These are phyloP conservation scores for Ailurus styani DNA, from an alignment of 2,113 vertebrate genomes.

Conservation along the genomic window DNA sequence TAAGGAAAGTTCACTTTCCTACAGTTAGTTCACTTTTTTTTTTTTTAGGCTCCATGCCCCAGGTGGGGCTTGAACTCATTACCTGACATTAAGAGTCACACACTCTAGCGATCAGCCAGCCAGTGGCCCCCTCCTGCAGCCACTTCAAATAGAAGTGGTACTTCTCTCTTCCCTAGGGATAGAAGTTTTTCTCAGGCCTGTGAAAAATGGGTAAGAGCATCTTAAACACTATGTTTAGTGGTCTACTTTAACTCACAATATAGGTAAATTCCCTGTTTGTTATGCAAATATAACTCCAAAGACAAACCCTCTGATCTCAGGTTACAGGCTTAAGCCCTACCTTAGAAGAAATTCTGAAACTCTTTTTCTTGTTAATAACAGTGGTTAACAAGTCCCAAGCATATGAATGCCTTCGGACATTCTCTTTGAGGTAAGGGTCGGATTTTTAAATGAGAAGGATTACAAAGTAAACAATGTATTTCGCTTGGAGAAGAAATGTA, in stretches of 20 bases:
- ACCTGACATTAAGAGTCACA: neutral
- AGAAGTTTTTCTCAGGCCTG: neutral
- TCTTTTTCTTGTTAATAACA: neutral
- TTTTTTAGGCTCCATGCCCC: neutral
- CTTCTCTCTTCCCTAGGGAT: neutral
- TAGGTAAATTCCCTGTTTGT: neutral
- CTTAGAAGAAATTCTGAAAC: neutral
- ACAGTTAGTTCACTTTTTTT: neutral
- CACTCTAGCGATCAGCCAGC: neutral
- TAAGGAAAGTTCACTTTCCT: neutral
- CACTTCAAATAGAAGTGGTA: neutral
- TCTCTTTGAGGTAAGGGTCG: neutral
- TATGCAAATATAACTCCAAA: neutral
- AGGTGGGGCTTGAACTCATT: neutral
- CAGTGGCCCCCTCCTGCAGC: neutral
- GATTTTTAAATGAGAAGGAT: neutral
- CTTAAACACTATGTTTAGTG: neutral
- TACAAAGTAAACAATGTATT: neutral
- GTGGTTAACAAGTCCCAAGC: neutral
- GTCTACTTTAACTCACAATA: neutral
- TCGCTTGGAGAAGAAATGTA: neutral
- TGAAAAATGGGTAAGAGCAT: neutral
- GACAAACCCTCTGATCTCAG: neutral
- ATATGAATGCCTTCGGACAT: neutral
- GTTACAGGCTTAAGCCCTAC: neutral